Conservation (phyloP, 2,888 invertebrate species). For the Andrena hattorfiana region DNA sequence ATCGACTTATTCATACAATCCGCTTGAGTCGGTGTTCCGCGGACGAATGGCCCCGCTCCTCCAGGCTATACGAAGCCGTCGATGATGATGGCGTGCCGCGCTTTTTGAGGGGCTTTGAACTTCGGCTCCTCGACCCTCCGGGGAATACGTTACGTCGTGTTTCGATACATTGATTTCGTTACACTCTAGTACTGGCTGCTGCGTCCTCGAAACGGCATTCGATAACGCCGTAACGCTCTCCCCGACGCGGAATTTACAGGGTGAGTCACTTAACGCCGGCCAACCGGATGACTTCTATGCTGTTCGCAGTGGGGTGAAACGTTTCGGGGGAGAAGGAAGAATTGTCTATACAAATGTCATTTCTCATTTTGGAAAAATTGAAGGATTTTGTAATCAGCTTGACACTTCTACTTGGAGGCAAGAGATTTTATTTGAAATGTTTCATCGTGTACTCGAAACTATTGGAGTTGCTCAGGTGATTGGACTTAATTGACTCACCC, state of each 20-base stretch:
- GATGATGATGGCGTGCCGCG: conserved; percentile 46
- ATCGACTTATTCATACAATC: conserved; percentile 83
- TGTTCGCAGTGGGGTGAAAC: not conserved
- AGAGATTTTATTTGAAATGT: too few species aligned
- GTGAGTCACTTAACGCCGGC: not conserved
- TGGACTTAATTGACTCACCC: conserved; percentile 3
- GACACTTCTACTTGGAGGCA: too few species aligned
- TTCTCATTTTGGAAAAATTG: too few species aligned
- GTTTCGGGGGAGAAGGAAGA: not conserved
- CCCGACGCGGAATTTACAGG: conserved; percentile 27
- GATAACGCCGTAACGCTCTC: conserved; percentile 43
- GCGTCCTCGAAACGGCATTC: conserved; percentile 24
- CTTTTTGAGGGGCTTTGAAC: conserved; percentile 60
- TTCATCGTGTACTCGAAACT: too few species aligned
- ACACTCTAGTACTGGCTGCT: conserved; percentile 50
- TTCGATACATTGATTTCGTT: conserved; percentile 67
- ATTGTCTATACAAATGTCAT: too few species aligned
- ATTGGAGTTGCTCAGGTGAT: too few species aligned
- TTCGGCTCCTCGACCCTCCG: conserved; percentile 48
- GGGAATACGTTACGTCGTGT: conserved; percentile 60
- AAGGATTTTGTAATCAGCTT: too few species aligned
- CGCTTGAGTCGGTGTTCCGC: conserved; percentile 52
- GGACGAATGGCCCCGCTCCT: conserved; percentile 56
- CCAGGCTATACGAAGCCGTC: conserved; percentile 42
- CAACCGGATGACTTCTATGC: not conserved